phyloP scores from a whole-genome alignment of 2,797 vertebrate genomes.

The Pristis pectinata region DNA sequence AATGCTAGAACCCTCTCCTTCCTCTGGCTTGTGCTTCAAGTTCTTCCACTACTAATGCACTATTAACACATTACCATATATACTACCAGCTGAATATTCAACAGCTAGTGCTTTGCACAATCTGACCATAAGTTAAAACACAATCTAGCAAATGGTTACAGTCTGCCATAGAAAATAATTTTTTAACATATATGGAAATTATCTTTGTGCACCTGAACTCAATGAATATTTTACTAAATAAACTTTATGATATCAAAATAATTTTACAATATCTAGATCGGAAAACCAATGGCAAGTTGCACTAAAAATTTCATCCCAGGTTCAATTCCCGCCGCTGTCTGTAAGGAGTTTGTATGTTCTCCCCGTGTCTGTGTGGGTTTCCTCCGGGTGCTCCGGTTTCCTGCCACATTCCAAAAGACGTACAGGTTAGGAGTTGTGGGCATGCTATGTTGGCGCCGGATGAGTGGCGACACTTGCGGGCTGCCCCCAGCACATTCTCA shows the following conservation, averaged over 20 bases:
- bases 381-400: too few species aligned
- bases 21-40: not conserved
- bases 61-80: too few species aligned
- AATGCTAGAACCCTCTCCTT: not conserved
- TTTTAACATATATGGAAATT: not conserved
- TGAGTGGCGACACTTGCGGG: too few species aligned
- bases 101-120: not conserved
- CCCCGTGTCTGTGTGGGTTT: too few species aligned
- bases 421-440: too few species aligned
- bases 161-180: not conserved
- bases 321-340: too few species aligned
- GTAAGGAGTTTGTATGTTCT: too few species aligned
- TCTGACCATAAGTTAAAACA: not conserved
- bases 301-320: not conserved
- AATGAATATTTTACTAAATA: not conserved
- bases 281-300: not conserved
- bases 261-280: not conserved
- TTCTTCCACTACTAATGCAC: not conserved
- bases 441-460: too few species aligned
- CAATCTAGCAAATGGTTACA: not conserved
- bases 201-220: not conserved
- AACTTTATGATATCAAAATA: not conserved
- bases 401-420: too few species aligned
- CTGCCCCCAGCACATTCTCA: too few species aligned
- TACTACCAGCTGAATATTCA: not conserved